Evolutionary conservation across 2,888 invertebrate genomes (phyloP).

Genomic region (Serrognathus titanus): DNA sequence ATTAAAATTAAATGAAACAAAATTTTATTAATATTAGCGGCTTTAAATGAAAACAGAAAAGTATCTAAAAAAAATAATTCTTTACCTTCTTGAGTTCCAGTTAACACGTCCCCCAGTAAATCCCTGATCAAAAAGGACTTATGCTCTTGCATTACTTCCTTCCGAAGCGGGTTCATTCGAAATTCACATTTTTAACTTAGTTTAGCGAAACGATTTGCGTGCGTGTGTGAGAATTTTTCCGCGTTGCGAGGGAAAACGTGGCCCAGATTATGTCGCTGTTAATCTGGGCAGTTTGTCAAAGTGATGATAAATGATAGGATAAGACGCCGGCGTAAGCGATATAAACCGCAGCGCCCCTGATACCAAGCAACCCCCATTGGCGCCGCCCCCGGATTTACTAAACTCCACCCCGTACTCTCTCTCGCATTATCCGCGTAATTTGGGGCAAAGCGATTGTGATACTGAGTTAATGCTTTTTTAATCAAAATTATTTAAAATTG

Average conservation of each 20-base stretch:
- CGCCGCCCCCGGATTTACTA: constrained; percentile 25
- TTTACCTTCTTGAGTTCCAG: constrained; percentile 52
- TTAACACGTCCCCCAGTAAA: constrained; percentile 72
- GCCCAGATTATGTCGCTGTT: not conserved
- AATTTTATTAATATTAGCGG: no score
- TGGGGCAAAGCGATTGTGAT: not conserved
- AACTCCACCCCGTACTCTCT: constrained; percentile 20
- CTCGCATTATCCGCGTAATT: constrained; percentile 16
- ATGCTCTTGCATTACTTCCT: constrained; percentile 54
- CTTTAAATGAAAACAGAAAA: no score
- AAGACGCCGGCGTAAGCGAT: constrained; percentile 26
- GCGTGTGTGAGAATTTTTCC: not conserved
- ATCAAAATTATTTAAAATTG: no score
- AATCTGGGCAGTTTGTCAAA: constrained; percentile 17
- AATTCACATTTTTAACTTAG: not conserved
- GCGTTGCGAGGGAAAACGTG: not conserved
- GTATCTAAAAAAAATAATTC: constrained; percentile 1
- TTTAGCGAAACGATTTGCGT: not conserved
- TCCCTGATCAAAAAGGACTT: constrained; percentile 85
- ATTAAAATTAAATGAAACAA: no score
- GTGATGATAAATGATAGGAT: constrained; percentile 22
- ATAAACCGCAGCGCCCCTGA: constrained; percentile 24
- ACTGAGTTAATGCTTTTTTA: no score
- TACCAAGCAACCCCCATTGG: constrained; percentile 22
- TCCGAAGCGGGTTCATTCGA: constrained; percentile 27